Evolutionary conservation across 2,888 invertebrate species (phyloP).

Genomic region (Melieria omissa): DNA sequence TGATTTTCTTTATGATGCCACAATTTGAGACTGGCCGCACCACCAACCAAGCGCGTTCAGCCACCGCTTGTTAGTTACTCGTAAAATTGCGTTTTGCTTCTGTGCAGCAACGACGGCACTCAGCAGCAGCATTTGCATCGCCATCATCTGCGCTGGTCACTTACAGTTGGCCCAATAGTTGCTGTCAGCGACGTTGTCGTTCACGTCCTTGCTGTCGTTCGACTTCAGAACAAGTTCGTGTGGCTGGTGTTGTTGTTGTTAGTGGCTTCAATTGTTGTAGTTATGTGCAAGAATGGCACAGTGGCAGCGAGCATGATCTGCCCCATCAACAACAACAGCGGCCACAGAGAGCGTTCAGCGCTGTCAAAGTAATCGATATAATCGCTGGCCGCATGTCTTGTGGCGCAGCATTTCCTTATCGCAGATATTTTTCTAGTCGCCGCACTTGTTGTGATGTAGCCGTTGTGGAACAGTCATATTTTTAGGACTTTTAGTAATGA

Average conservation of each 20-base stretch:
- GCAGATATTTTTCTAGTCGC: too few species aligned
- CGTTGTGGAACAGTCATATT: too few species aligned
- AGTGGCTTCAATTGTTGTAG: too few species aligned
- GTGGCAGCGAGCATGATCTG: too few species aligned
- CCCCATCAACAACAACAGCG: neutral
- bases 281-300: too few species aligned
- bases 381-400: conserved; percentile 42
- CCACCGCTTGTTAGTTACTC: neutral
- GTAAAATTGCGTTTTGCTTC: conserved; percentile 2
- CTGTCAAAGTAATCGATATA: conserved; percentile 45
- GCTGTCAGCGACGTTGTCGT: conserved; percentile 24
- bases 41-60: conserved; percentile 8
- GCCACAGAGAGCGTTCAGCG: neutral
- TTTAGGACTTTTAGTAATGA: too few species aligned
- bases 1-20: conserved; percentile 45
- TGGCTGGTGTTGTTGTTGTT: conserved; percentile 4
- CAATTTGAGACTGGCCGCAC: conserved; percentile 1
- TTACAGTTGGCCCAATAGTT: conserved; percentile 14
- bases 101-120: neutral
- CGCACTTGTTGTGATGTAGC: too few species aligned
- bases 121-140: conserved; percentile 3
- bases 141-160: neutral
- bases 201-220: neutral
- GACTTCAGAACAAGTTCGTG: neutral
- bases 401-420: neutral